These are phyloP conservation scores for Sebastes schlegelii DNA, from an alignment of 2,113 vertebrate species.

Conservation along the genomic window DNA sequence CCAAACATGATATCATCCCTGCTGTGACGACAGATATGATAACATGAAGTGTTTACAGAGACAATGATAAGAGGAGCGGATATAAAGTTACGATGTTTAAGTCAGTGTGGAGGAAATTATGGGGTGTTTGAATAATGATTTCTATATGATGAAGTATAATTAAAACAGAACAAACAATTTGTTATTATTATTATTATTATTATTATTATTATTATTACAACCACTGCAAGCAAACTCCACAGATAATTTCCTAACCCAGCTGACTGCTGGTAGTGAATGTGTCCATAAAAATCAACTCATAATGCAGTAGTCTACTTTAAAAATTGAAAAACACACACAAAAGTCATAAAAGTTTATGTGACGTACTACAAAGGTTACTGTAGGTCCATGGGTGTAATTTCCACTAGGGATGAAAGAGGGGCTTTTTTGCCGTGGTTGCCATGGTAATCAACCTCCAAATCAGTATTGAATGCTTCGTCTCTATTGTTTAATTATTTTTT, in stretches of 20 bases:
- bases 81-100: neutral
- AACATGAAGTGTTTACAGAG: slow-evolving; percentile 12
- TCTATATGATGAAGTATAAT: neutral
- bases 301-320: neutral
- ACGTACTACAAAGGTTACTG: neutral
- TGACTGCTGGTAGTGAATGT: neutral
- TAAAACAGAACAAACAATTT: neutral
- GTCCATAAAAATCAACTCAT: neutral
- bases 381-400: neutral
- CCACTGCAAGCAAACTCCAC: neutral
- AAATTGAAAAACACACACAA: neutral
- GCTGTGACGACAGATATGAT: neutral
- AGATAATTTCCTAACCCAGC: neutral
- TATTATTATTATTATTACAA: neutral
- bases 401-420: neutral
- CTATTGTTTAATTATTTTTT: neutral
- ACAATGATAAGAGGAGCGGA: slow-evolving; percentile 1
- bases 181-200: neutral
- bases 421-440: too few relatives aligned
- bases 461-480: too few relatives aligned
- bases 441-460: too few relatives aligned
- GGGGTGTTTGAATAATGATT: neutral
- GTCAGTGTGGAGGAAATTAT: slow-evolving; percentile 5
- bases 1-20: neutral
- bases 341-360: neutral